Base-by-base conservation (phyloP, 1,140 invertebrate genomes). In the Holotrichia oblita region DNA sequence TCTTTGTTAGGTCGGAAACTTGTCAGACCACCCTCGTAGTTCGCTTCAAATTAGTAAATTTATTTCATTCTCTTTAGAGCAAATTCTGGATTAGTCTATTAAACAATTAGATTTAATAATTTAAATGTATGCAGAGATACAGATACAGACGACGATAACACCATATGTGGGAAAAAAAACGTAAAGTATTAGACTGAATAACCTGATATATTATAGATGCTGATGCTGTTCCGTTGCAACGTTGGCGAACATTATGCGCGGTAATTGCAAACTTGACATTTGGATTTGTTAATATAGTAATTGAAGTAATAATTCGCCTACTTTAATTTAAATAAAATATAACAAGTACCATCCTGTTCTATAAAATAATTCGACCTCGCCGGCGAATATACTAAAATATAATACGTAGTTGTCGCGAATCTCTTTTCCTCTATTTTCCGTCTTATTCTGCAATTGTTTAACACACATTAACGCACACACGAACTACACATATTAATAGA, bases 251-350 rank as follows among this genome's bases (percentile, higher is more conserved):
- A 55, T 55, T 14, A 14, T 17, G 48, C 48, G 48, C 48, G n/a
- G 48, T 55, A 55, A 55, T 55, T 55, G 48, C 48, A 55, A 55
- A 55, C 48, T 55, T 55, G 48, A 55, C 79, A 78, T 82, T 80
- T 82, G 77, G 83, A 84, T 84, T 83, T 84, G 82, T 81, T 84
- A 55, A 55, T 79, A 41, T 55, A 79, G 81, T 81, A 83, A 84
- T 84, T 83, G 83, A 83, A 78, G 83, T 81, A 81, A 83, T 84
- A 82, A 80, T 83, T 83, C 83, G 83, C 83, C 83, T 82, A 84
- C 83, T 83, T 84, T 84, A 84, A 82, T 83, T 82, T 83, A 84
- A 84, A 84, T 84, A 84, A 84, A 84, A 84, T 84, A 83, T 84
- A 84, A 84, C 82, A 83, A 81, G 82, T 82, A 79, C 83, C 83